Percentiles rank a stretch among this genome's conserved stretches.
Conservation (phyloP, 1,140 invertebrate species). For the Pristionchus pacificus region DNA sequence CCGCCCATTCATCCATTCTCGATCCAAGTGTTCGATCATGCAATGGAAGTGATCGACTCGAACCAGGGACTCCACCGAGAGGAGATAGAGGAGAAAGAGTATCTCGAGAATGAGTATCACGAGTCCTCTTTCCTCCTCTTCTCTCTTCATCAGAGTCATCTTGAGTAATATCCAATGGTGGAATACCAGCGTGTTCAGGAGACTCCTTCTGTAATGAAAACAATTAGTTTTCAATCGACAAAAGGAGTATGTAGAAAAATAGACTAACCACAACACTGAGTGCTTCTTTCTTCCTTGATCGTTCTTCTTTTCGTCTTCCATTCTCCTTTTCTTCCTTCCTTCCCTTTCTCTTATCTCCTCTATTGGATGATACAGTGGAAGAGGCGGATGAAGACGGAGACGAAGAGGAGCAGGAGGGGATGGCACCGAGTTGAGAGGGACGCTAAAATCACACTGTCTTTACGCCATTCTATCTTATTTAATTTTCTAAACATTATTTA, state of each 20-base stretch:
- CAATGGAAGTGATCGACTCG: no score
- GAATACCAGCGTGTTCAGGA: neutral
- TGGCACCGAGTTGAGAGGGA: neutral
- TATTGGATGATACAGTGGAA: neutral
- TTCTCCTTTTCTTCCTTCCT: neutral
- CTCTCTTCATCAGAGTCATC: no score
- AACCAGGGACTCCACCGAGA: no score
- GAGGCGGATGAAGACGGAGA: neutral
- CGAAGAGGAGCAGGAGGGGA: neutral
- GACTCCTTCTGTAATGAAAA: neutral
- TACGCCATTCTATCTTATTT: no score
- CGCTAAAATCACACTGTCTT: no score
- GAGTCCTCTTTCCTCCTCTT: no score
- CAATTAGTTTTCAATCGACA: neutral
- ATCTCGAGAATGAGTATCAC: no score
- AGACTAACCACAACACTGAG: neutral
- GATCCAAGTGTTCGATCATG: no score
- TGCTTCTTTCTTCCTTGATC: neutral
- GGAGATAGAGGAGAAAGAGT: no score
- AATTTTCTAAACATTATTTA: no score
- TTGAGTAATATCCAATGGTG: no score
- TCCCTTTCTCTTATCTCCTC: neutral
- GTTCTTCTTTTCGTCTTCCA: neutral
- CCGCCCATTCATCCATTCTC: no score
- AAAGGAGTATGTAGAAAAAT: neutral